Evolutionary conservation across 2,113 vertebrate genomes (phyloP), one percentile per base, ranked within the genome.

Genomic region (Pteronura brasiliensis): DNA sequence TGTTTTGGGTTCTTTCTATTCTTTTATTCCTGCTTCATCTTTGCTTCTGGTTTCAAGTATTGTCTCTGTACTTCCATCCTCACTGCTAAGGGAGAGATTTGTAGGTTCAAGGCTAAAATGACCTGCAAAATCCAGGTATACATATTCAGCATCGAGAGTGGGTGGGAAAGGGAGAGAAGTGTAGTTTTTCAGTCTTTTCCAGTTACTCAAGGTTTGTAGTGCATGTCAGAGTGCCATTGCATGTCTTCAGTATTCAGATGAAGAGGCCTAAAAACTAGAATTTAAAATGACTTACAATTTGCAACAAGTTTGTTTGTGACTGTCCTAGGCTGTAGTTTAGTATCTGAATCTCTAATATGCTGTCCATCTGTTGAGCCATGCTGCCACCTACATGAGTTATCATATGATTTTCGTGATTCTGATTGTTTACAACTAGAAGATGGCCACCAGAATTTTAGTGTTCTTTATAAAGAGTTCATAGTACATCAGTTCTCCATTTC

Each of bases 271-370:
- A 93, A 90, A 52, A 93, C 55, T 88, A 71, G 36, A 96, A 92
- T 83, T 77, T 92, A 79, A 92, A 74, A 49, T 96, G 72, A 39
- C n/a, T 86, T 95, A 67, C 14, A 55, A 71, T 47, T 83, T 95
- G 44, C 13, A 82, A 8, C 44, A 83, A 90, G 4, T 39, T 86
- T 76, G 29, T 93, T 86, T 69, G 25, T 92, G 27, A 90, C n/a
- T 96, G 1, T 11, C 49, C 17, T 94, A 82, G 82, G 44, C 61
- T 61, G 2, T 80, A 92, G 10, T 85, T 96, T 18, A 89, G 42
- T 88, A 20, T 92, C 86, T 88, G 57, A 85, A 52, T 94, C 71
- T 95, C 49, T 97, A 61, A 36, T 83, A 76, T 74, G n/a, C 36
- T 89, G 31, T 76, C 63, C 86, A 20, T 15, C 29, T 69, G 21